Evolutionary conservation across 2,888 invertebrate species (phyloP), one percentile per base, ranked within the genome.

Genomic region (Noctua fimbriata): DNA sequence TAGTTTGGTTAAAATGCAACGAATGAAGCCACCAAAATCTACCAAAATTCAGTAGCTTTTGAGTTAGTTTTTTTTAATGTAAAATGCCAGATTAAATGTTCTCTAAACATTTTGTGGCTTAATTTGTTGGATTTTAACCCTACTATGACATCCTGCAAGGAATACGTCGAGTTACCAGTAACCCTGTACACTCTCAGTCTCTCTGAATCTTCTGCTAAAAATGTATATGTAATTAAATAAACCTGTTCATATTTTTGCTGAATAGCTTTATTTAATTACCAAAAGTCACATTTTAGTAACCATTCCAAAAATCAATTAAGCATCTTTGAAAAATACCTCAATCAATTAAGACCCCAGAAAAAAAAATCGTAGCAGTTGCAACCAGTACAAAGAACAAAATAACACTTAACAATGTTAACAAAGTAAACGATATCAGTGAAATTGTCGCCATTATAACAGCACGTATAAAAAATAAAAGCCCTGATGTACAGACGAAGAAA

Each of bases 401-500:
- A 4, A 69, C 10, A 44, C 32, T 47, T 12, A 16, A 44, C 2
- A 60, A 21, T 49, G 9, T 16, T 52, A 36, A 58, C 66, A 63
- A 55, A 69, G 32, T 28, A 72, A 58, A 75, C 16, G 21, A 14
- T 36, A 60, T n/a, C 1, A 55, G 28, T 0, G 0, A 49, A 60
- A 60, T 49, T 70, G 14, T 69, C 41, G n/a, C 36, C 55, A 63
- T 66, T 63, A 58, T 67, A 65, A 70, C n/a, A 58, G 49, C 72
- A 83, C 60, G 55, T 63, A 63, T 55, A 44, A 6, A 83, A 84
- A 74, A 76, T 66, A 84, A 79, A 70, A 65, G 1, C 21, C 21
- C 28, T 28, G 24, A 55, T 84, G 41, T 58, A 63, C 58, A 72
- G 72, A 60, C 21, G 18, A 36, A 73, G 52, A 69, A 77, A 84